Evolutionary conservation across 2,113 vertebrate species (phyloP).

Genomic region (Cavia aperea): DNA sequence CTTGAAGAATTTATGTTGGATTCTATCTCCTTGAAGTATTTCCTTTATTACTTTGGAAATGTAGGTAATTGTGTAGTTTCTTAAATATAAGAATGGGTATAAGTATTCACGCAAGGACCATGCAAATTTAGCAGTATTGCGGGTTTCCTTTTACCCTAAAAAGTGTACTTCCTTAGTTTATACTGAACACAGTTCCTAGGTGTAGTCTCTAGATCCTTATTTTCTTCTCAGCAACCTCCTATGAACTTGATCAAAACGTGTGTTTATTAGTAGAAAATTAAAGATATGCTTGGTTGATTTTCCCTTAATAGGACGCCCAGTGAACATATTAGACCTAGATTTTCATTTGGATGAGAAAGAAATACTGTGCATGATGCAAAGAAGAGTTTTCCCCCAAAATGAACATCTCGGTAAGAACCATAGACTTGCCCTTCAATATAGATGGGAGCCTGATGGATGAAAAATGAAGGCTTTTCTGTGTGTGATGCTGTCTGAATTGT

Average conservation of each 20-base stretch:
- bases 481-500: too few relatives aligned
- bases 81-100: neutral
- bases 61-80: too few relatives aligned
- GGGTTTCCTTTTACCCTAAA: neutral
- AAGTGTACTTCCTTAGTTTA: neutral
- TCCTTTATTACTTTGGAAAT: neutral
- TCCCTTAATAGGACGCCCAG: neutral
- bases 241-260: neutral
- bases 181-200: neutral
- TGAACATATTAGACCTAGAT: neutral
- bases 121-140: neutral
- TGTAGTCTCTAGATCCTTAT: neutral
- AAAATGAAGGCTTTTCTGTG: too few relatives aligned
- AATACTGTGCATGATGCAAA: neutral
- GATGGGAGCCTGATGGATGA: too few relatives aligned
- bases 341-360: neutral
- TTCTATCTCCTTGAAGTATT: neutral
- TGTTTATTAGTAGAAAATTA: neutral
- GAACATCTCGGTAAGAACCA: neutral
- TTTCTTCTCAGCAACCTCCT: neutral
- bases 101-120: neutral
- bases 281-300: neutral
- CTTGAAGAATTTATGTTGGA: neutral
- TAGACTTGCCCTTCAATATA: too few relatives aligned
- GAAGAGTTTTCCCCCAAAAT: neutral